Conservation (phyloP, 2,888 invertebrate species). For the Actias luna region DNA sequence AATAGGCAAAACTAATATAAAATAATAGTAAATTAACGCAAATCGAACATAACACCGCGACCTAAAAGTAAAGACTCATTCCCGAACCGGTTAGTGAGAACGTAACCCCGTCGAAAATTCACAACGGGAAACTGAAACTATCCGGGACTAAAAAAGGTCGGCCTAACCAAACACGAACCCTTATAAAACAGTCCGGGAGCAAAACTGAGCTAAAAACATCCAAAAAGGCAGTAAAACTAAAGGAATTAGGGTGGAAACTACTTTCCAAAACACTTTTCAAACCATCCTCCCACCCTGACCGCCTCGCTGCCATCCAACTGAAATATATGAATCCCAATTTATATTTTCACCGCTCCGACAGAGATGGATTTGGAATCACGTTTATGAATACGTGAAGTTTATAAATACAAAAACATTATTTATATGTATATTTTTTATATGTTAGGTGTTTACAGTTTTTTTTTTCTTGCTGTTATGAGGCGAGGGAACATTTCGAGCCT, state of each 20-base stretch:
- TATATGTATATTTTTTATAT: too few relatives aligned
- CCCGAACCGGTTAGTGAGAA: conserved; percentile 45
- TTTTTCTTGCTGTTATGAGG: too few relatives aligned
- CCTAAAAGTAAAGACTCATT: conserved; percentile 27
- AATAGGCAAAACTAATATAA: too few relatives aligned
- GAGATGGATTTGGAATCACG: background rate
- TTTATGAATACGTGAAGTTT: background rate
- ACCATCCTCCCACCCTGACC: conserved; percentile 39
- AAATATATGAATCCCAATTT: conserved; percentile 80
- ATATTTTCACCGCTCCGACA: conserved; percentile 58
- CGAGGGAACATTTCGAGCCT: too few relatives aligned
- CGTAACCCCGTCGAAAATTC: conserved; percentile 62
- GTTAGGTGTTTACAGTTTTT: too few relatives aligned
- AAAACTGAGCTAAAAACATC: conserved; percentile 67
- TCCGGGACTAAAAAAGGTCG: conserved; percentile 77
- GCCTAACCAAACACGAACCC: conserved; percentile 80
- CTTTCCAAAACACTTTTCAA: conserved; percentile 78
- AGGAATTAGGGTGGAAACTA: conserved; percentile 77
- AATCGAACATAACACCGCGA: background rate
- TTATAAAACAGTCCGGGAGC: conserved; percentile 66
- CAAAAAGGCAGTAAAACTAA: conserved; percentile 82
- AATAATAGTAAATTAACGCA: too few relatives aligned
- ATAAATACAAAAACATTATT: background rate
- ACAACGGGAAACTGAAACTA: conserved; percentile 68
- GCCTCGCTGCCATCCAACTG: conserved; percentile 42